Evolutionary conservation across 64 coral and sea anemone genomes (phyloP).

Genomic region (Montipora capricornis): DNA sequence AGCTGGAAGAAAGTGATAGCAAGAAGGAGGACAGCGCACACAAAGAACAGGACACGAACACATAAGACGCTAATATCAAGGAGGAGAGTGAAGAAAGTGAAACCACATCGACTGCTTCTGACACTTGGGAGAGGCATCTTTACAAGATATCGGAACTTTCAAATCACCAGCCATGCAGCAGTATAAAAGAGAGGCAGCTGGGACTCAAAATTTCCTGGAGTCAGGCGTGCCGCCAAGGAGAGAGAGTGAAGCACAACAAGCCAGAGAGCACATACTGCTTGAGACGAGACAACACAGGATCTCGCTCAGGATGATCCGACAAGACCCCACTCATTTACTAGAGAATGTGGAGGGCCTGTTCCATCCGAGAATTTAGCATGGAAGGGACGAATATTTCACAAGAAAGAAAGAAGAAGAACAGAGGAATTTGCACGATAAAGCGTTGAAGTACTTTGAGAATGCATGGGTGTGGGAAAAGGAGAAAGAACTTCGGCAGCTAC

Average conservation of each 20-base stretch:
- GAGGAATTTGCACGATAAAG: not conserved
- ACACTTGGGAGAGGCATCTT: not conserved
- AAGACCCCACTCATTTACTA: not conserved
- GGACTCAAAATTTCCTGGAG: not conserved
- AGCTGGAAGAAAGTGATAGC: not conserved
- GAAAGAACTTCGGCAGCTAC: not conserved
- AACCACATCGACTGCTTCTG: not conserved
- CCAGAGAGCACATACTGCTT: not conserved
- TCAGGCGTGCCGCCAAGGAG: not conserved
- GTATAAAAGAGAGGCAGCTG: not conserved
- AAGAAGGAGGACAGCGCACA: not conserved
- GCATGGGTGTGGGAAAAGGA: not conserved
- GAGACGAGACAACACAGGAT: not conserved
- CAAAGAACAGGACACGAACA: not conserved
- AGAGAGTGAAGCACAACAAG: not conserved
- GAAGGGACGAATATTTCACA: not conserved
- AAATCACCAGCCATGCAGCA: not conserved
- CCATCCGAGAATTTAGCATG: not conserved
- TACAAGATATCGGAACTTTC: not conserved
- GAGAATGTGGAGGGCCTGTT: not conserved
- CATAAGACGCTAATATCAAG: not conserved
- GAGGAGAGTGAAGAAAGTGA: not conserved
- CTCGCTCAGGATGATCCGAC: not conserved
- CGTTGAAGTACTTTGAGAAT: not conserved
- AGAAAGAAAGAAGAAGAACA: slow-evolving; percentile 12